phyloP scores from a whole-genome alignment of 2,797 vertebrate genomes.

The Ambastaia sidthimunki region DNA sequence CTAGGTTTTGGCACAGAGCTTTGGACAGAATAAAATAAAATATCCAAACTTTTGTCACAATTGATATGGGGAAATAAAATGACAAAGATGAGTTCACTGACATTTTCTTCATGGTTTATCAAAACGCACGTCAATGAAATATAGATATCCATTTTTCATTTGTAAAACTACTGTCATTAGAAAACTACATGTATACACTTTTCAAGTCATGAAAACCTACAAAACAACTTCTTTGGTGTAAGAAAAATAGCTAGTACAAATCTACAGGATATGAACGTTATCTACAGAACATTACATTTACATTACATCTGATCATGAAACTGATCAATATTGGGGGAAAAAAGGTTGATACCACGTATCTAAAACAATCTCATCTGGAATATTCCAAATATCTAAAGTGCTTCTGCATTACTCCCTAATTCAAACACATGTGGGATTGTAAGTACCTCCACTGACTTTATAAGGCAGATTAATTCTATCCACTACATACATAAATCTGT shows the following conservation, averaged over 20 bases:
- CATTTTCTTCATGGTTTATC: slow-evolving; percentile 61
- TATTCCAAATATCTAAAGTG: slow-evolving; percentile 97
- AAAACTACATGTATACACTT: slow-evolving; percentile 76
- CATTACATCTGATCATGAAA: slow-evolving; percentile 95
- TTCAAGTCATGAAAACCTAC: slow-evolving; percentile 75
- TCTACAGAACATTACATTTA: slow-evolving; percentile 74
- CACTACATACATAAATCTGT: slow-evolving; percentile 63
- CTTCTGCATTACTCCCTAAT: slow-evolving; percentile 83
- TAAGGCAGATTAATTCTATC: slow-evolving; percentile 77
- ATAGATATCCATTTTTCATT: slow-evolving; percentile 65
- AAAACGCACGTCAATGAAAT: slow-evolving; percentile 63
- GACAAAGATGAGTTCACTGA: slow-evolving; percentile 48
- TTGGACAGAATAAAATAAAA: slow-evolving; percentile 10
- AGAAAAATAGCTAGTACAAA: slow-evolving; percentile 81
- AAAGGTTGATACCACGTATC: slow-evolving; percentile 92
- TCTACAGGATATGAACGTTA: slow-evolving; percentile 78
- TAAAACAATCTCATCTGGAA: slow-evolving; percentile 85
- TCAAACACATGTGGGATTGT: slow-evolving; percentile 70
- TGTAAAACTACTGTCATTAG: slow-evolving; percentile 77
- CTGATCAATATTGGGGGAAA: slow-evolving; percentile 88
- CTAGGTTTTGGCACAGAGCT: slow-evolving; percentile 13
- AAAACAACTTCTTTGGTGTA: slow-evolving; percentile 81
- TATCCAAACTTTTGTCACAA: not conserved
- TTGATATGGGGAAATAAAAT: not conserved
- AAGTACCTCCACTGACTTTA: slow-evolving; percentile 72